phyloP scores from a whole-genome alignment of 2,888 invertebrate species.

The Standfussiana lucernea region DNA sequence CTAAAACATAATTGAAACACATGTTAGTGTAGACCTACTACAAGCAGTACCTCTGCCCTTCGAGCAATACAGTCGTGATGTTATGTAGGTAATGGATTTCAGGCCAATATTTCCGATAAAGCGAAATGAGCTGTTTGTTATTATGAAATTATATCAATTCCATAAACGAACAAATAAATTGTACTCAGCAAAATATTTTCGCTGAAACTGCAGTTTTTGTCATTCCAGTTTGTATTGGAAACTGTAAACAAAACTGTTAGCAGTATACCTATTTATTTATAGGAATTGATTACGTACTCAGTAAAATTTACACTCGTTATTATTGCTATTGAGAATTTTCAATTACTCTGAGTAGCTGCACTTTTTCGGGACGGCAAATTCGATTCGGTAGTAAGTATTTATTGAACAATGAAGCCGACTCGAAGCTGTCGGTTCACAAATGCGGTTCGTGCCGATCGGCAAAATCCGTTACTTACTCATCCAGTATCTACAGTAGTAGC shows the following conservation, averaged over 20 bases:
- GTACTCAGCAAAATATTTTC: slow-evolving; percentile 34
- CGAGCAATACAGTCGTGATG: not conserved
- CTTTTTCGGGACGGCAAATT: not conserved
- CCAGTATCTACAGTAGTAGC: not conserved
- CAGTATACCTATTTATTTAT: slow-evolving; percentile 21
- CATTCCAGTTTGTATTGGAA: slow-evolving; percentile 28
- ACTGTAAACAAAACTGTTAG: slow-evolving; percentile 31
- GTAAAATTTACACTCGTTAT: not conserved
- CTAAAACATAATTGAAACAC: not conserved
- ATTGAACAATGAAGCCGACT: not conserved
- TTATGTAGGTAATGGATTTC: not conserved
- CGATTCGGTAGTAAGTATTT: not conserved
- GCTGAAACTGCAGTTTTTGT: slow-evolving; percentile 19
- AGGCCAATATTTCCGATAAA: not conserved
- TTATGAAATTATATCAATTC: slow-evolving; percentile 4
- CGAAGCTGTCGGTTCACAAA: not conserved
- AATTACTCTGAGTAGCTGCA: not conserved
- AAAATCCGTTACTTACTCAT: not conserved
- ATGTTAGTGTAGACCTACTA: not conserved
- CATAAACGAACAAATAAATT: slow-evolving; percentile 18
- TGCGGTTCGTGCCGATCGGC: not conserved
- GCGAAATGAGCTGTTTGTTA: not conserved
- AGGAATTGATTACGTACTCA: slow-evolving; percentile 8
- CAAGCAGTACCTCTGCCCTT: not conserved
- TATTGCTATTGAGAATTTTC: not conserved